Base-by-base conservation (phyloP, 2,888 invertebrate species). In the Xestia c-nigrum region DNA sequence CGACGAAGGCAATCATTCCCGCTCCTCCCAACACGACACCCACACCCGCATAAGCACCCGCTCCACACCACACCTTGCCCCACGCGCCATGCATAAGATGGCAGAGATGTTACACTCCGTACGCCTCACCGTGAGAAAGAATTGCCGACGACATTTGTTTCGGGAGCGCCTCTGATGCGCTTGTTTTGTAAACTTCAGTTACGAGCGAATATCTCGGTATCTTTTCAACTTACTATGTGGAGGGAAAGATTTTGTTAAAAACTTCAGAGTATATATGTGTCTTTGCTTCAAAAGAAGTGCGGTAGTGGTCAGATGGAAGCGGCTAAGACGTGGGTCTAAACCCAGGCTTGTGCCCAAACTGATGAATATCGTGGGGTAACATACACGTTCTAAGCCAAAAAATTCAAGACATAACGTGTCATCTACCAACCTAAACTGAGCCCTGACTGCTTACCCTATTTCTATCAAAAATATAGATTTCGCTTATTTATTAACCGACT, bases 61-160 rank as follows among this genome's bases (percentile, higher is more conserved):
- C 82, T 43, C 0, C 3, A 1, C 3, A 12, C 46, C 77, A 46
- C 59, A 5, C 16, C 86, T 90, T 88, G 55, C n/a, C 63, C 90
- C 90, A 83, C 74, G 47, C 78, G 16, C 78, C 75, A 76, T 86
- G 91, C 91, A 89, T 93, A 92, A 93, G 93, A 92, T 90, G 92
- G 89, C 89, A 92, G 93, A 91, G 93, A 93, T 94, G 94, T 92
- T 92, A 91, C 90, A 90, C 91, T 89, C 91, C 88, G 90, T 88
- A 90, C 82, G 70, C 92, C 94, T 90, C 82, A 72, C 92, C 94
- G 95, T 95, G 95, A 94, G 95, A 95, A 95, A 92, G 93, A 93
- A 95, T 92, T 92, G 92, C 89, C 91, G 93, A 87, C 93, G 92
- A 94, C 95, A 95, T 95, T 95, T 95, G 94, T 94, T 93, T 92